Evolutionary conservation across 2,797 vertebrate species (phyloP).

Genomic region (Todus mexicanus): DNA sequence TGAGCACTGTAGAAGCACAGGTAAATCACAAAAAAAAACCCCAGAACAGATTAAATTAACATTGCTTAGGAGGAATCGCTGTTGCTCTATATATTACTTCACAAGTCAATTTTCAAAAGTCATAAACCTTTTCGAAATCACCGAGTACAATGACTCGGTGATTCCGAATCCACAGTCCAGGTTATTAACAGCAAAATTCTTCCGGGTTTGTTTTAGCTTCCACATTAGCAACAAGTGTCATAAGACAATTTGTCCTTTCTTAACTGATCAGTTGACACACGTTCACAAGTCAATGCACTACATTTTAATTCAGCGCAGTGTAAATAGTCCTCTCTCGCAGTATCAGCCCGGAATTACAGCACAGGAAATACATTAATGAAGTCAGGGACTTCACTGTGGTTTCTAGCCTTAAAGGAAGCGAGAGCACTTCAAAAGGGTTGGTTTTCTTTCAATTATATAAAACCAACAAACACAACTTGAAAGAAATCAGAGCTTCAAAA

Average conservation of each 20-base stretch:
- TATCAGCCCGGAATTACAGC: neutral
- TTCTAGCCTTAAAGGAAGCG: neutral
- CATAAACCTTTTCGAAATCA: neutral
- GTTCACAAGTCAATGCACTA: neutral
- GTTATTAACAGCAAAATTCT: neutral
- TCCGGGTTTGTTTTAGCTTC: neutral
- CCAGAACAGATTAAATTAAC: neutral
- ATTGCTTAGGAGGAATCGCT: neutral
- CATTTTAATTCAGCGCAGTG: neutral
- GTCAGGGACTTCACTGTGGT: neutral
- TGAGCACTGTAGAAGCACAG: neutral
- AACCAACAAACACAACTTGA: neutral
- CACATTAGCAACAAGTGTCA: neutral
- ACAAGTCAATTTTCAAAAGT: neutral
- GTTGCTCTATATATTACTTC: neutral
- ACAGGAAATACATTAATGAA: neutral
- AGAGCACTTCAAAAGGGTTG: neutral
- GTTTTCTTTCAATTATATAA: neutral
- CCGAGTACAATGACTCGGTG: accelerated
- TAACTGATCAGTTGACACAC: neutral
- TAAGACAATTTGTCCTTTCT: neutral
- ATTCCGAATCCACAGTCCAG: neutral
- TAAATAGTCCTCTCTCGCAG: accelerated
- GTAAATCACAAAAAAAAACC: neutral
- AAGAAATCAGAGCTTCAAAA: neutral